Percentiles rank a stretch among this genome's conserved stretches.
phyloP scores from a whole-genome alignment of 2,113 vertebrate species.

The Clupea harengus region DNA sequence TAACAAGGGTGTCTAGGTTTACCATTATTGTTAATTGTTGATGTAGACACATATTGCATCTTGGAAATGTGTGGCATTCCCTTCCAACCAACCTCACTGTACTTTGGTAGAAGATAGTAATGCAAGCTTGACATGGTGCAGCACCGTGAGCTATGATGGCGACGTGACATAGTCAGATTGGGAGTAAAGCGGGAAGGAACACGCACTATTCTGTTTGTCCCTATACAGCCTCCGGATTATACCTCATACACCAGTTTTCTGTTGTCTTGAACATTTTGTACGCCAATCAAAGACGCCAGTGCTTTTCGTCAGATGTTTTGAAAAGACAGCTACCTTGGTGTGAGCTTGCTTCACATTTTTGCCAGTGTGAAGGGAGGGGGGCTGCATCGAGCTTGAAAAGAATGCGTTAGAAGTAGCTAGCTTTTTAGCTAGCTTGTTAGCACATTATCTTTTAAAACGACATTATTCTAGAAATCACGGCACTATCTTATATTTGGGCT shows the following conservation, averaged over 20 bases:
- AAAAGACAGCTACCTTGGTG: background rate
- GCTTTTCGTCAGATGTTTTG: slow-evolving; percentile 21
- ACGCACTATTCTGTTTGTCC: slow-evolving; percentile 36
- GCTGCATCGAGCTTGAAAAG: slow-evolving; percentile 54
- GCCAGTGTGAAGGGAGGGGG: slow-evolving; percentile 44
- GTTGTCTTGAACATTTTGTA: slow-evolving; percentile 9
- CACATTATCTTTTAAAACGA: slow-evolving; percentile 28
- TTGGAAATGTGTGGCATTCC: slow-evolving; percentile 27
- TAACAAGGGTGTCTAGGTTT: background rate
- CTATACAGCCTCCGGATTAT: slow-evolving; percentile 19
- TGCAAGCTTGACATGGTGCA: slow-evolving; percentile 68
- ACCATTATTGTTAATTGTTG: background rate
- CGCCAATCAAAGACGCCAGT: background rate
- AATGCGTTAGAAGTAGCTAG: slow-evolving; percentile 61
- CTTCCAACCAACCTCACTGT: background rate
- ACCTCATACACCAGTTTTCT: slow-evolving; percentile 10
- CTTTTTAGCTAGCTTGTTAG: slow-evolving; percentile 53
- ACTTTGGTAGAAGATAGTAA: slow-evolving; percentile 30
- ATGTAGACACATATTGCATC: background rate
- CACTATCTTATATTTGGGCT: background rate
- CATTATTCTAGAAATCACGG: slow-evolving; percentile 15
- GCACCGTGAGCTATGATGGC: slow-evolving; percentile 82
- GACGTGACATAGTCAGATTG: slow-evolving; percentile 81
- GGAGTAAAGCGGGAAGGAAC: slow-evolving; percentile 72
- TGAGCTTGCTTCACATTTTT: slow-evolving; percentile 51